Percentiles rank a stretch among this genome's conserved stretches.
Conservation (phyloP, 2,888 invertebrate genomes). For the Latheticus oryzae region DNA sequence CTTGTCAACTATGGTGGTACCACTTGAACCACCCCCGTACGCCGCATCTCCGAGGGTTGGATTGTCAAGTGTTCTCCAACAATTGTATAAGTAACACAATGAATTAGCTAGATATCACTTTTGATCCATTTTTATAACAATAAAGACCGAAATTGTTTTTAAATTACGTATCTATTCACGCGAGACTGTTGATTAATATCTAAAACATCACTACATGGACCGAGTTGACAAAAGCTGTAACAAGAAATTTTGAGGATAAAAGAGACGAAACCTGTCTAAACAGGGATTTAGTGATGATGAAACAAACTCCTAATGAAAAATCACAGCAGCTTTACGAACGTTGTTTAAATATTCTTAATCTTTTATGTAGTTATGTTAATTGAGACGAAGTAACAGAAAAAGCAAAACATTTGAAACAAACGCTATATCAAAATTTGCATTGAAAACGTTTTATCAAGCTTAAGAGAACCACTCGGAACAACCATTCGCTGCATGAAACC, state of each 20-base stretch:
- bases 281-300: slow-evolving; percentile 41
- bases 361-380: too few relatives aligned
- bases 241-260: slow-evolving; percentile 41
- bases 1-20: too few relatives aligned
- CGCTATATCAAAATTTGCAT: slow-evolving; percentile 31
- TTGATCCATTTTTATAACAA: slow-evolving; percentile 20
- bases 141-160: slow-evolving; percentile 26
- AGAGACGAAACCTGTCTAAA: slow-evolving; percentile 43
- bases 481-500: slow-evolving; percentile 40
- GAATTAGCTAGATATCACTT: slow-evolving; percentile 9
- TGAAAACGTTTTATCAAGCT: slow-evolving; percentile 33
- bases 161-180: slow-evolving; percentile 38
- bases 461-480: slow-evolving; percentile 40
- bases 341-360: slow-evolving; percentile 32
- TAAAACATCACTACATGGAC: slow-evolving; percentile 24
- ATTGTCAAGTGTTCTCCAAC: too few relatives aligned
- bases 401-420: slow-evolving; percentile 33
- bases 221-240: slow-evolving; percentile 19
- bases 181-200: slow-evolving; percentile 33
- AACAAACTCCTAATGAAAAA: slow-evolving; percentile 39
- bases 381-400: slow-evolving; percentile 27
- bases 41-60: too few relatives aligned
- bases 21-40: too few relatives aligned
- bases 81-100: slow-evolving; percentile 3
- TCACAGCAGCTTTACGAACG: slow-evolving; percentile 43